These are phyloP conservation scores for Drosophila cognata DNA, from an alignment of 2,888 invertebrate genomes.

Conservation along the genomic window DNA sequence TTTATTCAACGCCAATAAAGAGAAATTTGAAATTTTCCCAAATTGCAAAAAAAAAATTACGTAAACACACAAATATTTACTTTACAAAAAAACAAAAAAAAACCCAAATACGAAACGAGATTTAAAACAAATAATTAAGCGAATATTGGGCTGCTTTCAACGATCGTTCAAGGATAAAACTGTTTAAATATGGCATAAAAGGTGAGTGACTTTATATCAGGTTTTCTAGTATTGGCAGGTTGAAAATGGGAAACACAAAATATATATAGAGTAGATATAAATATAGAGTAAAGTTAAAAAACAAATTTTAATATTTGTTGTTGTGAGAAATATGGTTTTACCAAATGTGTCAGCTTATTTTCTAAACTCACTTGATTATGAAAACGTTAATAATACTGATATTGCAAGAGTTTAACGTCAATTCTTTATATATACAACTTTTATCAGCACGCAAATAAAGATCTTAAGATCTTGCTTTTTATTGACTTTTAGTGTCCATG, in stretches of 20 bases:
- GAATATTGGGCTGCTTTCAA: slow-evolving; percentile 27
- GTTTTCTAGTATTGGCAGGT: not conserved
- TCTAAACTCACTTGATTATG: too few relatives aligned
- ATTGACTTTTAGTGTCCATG: slow-evolving; percentile 17
- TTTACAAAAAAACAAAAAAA: slow-evolving; percentile 30
- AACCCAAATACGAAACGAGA: slow-evolving; percentile 1
- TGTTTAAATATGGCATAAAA: slow-evolving; percentile 35
- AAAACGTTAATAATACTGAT: not conserved
- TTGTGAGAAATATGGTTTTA: not conserved
- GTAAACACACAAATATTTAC: slow-evolving; percentile 18
- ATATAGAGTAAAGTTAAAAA: not conserved
- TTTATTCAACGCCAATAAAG: slow-evolving; percentile 25
- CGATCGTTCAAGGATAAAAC: slow-evolving; percentile 38
- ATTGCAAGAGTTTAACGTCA: not conserved
- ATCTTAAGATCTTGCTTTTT: not conserved
- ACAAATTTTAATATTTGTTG: not conserved
- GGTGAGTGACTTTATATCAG: slow-evolving; percentile 33
- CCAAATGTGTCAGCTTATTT: not conserved
- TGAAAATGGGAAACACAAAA: not conserved
- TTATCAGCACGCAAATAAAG: not conserved
- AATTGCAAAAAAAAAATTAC: slow-evolving; percentile 1
- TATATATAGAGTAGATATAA: not conserved
- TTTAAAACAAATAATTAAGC: slow-evolving; percentile 10
- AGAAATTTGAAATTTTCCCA: slow-evolving; percentile 24
- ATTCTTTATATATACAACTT: not conserved